Conservation (phyloP, 2,797 vertebrate species). For the Falco biarmicus region DNA sequence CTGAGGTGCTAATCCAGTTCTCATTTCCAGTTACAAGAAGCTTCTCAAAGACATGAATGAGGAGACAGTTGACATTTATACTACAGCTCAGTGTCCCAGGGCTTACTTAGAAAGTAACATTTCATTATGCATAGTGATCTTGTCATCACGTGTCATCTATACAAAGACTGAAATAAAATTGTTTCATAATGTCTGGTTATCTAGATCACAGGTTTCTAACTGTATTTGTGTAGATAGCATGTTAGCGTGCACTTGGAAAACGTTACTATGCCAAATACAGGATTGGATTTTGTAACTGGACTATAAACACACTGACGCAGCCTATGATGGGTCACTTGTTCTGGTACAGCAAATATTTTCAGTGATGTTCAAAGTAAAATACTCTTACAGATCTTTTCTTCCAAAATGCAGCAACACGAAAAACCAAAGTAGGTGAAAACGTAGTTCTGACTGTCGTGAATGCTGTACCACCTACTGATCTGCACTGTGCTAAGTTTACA, state of each 20-base stretch:
- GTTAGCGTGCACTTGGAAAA: background rate
- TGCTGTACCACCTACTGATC: background rate
- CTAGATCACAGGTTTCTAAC: background rate
- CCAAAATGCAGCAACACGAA: background rate
- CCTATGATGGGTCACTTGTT: background rate
- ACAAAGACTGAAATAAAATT: background rate
- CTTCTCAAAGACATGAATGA: background rate
- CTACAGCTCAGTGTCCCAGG: background rate
- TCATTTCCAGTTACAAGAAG: background rate
- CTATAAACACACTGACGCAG: background rate
- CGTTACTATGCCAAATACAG: background rate
- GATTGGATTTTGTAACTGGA: background rate
- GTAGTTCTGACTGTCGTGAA: background rate
- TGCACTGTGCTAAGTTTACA: background rate
- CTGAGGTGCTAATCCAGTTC: background rate
- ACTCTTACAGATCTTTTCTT: background rate
- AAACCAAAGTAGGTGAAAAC: background rate
- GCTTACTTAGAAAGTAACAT: background rate
- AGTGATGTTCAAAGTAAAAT: background rate
- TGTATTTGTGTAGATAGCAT: background rate
- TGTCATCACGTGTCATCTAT: background rate
- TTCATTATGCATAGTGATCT: background rate
- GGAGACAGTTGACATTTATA: background rate
- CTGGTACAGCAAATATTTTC: background rate
- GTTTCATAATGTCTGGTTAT: background rate